phyloP scores from a whole-genome alignment of 2,113 vertebrate species.

The Acinonyx jubatus region DNA sequence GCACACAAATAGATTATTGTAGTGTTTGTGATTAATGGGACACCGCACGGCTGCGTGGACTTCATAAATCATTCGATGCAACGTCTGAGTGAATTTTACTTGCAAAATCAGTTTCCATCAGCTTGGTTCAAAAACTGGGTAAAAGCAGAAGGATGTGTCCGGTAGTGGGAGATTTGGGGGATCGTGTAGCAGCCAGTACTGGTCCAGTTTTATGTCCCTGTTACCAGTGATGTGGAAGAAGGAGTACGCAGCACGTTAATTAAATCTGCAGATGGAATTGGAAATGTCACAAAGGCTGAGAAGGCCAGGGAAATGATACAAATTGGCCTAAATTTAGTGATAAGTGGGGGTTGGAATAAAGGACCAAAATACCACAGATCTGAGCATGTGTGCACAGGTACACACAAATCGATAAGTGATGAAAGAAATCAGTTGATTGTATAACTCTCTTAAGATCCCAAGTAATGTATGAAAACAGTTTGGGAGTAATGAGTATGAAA shows the following conservation, averaged over 20 bases:
- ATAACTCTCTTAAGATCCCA: conserved; percentile 1
- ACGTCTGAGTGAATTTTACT: conserved; percentile 79
- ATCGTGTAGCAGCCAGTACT: neutral
- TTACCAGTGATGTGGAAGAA: conserved; percentile 66
- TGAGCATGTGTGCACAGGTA: neutral
- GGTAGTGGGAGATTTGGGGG: neutral
- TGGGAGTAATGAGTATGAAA: neutral
- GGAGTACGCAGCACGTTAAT: conserved; percentile 62
- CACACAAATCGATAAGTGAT: neutral
- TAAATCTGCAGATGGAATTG: conserved; percentile 79
- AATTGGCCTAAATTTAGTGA: conserved; percentile 46
- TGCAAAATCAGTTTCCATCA: conserved; percentile 80
- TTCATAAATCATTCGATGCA: conserved; percentile 80
- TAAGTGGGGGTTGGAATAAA: conserved; percentile 43
- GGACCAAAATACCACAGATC: neutral
- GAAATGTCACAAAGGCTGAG: conserved; percentile 71
- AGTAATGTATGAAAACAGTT: neutral
- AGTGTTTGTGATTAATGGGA: conserved; percentile 82
- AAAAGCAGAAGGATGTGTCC: conserved; percentile 48
- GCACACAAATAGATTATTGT: conserved; percentile 82
- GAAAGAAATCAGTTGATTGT: neutral
- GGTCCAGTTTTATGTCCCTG: conserved; percentile 42
- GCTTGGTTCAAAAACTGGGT: conserved; percentile 42
- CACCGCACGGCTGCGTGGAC: conserved; percentile 69
- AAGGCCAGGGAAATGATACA: conserved; percentile 57